Conservation (phyloP, 2,113 vertebrate species). For the Canis aureus region DNA sequence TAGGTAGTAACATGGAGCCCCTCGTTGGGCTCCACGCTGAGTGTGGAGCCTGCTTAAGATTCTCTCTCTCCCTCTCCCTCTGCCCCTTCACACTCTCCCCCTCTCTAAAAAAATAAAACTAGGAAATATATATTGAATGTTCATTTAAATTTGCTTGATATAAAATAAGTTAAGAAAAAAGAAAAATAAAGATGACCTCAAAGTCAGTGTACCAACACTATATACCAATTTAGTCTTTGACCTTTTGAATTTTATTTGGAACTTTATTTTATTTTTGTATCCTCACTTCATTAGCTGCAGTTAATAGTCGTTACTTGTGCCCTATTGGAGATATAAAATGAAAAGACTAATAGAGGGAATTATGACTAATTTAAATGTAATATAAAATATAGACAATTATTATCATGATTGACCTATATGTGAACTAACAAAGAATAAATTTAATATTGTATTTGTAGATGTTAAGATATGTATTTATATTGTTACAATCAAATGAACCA, state of each 20-base stretch:
- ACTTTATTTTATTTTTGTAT: neutral
- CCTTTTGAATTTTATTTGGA: neutral
- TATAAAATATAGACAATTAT: neutral
- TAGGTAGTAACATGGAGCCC: neutral
- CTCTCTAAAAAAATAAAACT: neutral
- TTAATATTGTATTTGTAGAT: neutral
- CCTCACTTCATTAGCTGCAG: neutral
- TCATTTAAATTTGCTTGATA: constrained; percentile 4
- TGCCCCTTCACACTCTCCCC: neutral
- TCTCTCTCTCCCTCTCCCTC: neutral
- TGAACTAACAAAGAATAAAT: constrained; percentile 47
- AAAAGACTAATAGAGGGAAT: neutral
- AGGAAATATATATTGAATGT: neutral
- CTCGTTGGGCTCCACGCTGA: neutral
- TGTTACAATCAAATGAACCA: neutral
- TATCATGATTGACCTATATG: neutral
- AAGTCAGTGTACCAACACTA: neutral
- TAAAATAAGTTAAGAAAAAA: constrained; percentile 24
- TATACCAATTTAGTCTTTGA: neutral
- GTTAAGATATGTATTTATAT: neutral
- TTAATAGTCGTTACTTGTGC: neutral
- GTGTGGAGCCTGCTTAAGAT: neutral
- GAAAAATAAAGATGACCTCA: neutral
- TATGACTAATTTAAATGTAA: constrained; percentile 27
- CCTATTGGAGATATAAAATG: neutral